Base-by-base conservation (phyloP, 2,888 invertebrate species). In the Xanthostigma xanthostigma region DNA sequence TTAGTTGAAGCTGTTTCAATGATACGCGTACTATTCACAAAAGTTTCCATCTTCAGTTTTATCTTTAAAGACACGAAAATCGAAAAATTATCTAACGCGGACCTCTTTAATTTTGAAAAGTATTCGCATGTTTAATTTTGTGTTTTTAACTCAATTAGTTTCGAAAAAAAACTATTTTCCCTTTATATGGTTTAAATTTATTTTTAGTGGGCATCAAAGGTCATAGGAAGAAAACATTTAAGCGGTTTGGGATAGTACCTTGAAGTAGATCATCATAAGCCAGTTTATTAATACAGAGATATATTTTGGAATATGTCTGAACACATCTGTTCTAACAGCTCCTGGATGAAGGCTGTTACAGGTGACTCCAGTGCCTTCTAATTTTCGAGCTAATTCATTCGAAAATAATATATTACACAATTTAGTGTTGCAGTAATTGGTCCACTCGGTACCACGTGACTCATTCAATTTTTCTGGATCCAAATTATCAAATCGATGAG, bases 341-440 rank as follows among this genome's bases (percentile, higher is more conserved):
- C 71, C 71, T 1, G 71, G 71, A 57, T 70, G 70, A 27, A 72
- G 56, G 34, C 66, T 66, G 54, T 70, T 70, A 9, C 60, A 64
- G 3, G 63, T 65, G 0, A 68, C 61, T 34, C 62, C 64, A 48
- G 62, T 59, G 10, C 58, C 62, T 46, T 63, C 57, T 33, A 68
- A 53, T 49, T 62, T 56, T 13, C 61, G 54, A 6, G 67, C 61
- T 41, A 68, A 58, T 54, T 67, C 66, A 17, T 55, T 54, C 2
- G 64, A 57, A 53, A 66, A 66, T 13, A 65, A 54, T 45, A 68
- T 63, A 49, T 67, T 66, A 27, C 64, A 63, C 44, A 64, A 59
- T 52, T 68, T 68, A 2, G 65, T 63, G 9, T 62, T 59, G 46
- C 64, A 63, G 53, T 68, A 55, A 36, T 38, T 37, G 11, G 12